Conservation (phyloP, 2,797 vertebrate genomes). For the Coilia nasus region DNA sequence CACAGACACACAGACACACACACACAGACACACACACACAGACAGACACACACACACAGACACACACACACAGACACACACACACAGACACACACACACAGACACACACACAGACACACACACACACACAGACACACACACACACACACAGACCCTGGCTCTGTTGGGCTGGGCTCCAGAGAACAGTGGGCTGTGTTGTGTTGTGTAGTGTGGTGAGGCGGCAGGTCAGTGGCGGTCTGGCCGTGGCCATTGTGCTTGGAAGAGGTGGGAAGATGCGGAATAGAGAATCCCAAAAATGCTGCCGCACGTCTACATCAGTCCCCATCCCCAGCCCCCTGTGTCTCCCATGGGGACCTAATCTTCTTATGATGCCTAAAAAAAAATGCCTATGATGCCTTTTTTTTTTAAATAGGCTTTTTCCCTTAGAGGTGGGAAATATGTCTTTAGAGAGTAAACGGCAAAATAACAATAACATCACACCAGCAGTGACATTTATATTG, state of each 20-base stretch:
- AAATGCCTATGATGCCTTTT: not conserved
- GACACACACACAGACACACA: not conserved
- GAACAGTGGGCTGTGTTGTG: conserved; percentile 51
- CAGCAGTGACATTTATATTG: too few relatives aligned
- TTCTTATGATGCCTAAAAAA: not conserved
- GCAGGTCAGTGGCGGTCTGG: conserved; percentile 31
- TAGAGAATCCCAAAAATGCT: conserved; percentile 48
- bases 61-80: too few relatives aligned
- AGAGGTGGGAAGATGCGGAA: conserved; percentile 39
- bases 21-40: too few relatives aligned
- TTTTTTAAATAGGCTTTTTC: too few relatives aligned
- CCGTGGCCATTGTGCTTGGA: conserved; percentile 19
- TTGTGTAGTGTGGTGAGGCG: conserved; percentile 40
- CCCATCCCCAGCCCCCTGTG: not conserved
- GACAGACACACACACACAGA: too few relatives aligned
- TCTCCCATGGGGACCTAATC: conserved; percentile 3
- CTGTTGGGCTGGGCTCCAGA: conserved; percentile 43
- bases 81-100: too few relatives aligned
- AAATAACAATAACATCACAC: too few relatives aligned
- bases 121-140: conserved; percentile 16
- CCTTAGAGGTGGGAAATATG: too few relatives aligned
- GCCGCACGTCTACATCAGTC: not conserved
- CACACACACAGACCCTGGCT: conserved; percentile 51
- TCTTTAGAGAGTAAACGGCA: too few relatives aligned
- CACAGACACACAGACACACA: too few relatives aligned